Evolutionary conservation across 2,888 invertebrate genomes (phyloP).

Genomic region (Hirtodrosophila duncani): DNA sequence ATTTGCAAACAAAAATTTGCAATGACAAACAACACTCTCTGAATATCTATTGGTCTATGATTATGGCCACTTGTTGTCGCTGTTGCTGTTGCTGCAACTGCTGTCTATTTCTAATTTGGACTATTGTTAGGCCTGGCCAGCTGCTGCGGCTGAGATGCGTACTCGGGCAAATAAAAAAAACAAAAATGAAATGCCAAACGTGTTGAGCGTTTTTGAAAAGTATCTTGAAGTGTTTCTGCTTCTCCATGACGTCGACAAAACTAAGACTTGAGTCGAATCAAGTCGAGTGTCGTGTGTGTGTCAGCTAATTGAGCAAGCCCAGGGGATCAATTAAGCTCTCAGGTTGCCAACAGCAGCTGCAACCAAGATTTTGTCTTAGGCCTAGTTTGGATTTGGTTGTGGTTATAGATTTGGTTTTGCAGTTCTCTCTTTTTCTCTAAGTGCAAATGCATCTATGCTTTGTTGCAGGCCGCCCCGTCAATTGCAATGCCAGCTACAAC

Average conservation of each 20-base stretch:
- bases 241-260: constrained; percentile 26
- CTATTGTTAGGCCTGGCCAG: constrained; percentile 52
- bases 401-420: no score
- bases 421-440: no score
- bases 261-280: no score
- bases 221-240: constrained; percentile 36
- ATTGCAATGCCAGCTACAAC: no score
- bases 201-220: constrained; percentile 33
- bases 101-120: constrained; percentile 50
- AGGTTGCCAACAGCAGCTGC: no score
- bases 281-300: constrained; percentile 22
- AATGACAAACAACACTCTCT: constrained; percentile 21
- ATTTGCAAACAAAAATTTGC: constrained; percentile 62
- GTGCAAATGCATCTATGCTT: no score
- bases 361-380: constrained; percentile 27
- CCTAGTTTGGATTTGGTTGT: constrained; percentile 8
- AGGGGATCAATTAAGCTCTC: constrained; percentile 57
- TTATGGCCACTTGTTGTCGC: constrained; percentile 3
- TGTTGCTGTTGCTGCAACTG: constrained; percentile 16
- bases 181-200: constrained; percentile 28
- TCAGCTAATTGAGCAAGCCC: constrained; percentile 58
- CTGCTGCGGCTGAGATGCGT: constrained; percentile 37
- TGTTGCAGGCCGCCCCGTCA: no score
- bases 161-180: constrained; percentile 1
- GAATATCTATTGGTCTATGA: constrained; percentile 22